phyloP scores from a whole-genome alignment of 2,888 invertebrate genomes.

The Hymenopus coronatus region DNA sequence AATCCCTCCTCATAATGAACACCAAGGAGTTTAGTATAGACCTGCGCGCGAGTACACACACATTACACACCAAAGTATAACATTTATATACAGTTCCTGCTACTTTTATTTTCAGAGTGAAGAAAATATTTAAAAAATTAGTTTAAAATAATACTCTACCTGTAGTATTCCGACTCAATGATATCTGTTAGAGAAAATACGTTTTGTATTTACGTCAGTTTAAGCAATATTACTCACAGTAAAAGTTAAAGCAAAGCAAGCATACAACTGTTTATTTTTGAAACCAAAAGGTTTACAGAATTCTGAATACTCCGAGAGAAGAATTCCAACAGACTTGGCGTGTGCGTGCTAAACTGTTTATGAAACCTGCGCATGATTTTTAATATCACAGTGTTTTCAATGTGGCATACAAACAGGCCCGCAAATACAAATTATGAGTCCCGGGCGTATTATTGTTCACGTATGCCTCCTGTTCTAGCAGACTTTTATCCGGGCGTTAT shows the following conservation, averaged over 20 bases:
- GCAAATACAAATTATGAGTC: slow-evolving; percentile 1
- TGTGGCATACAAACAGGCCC: not conserved
- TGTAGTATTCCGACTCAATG: no score
- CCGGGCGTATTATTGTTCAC: not conserved
- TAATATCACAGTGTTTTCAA: not conserved
- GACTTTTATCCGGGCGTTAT: not conserved
- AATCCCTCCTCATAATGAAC: no score
- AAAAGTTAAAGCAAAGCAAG: not conserved
- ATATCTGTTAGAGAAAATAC: no score
- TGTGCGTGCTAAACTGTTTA: not conserved
- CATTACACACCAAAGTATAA: no score
- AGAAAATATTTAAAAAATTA: no score
- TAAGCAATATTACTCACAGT: not conserved
- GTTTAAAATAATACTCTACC: no score
- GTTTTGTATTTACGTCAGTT: no score
- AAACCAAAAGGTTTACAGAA: not conserved
- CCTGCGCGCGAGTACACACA: no score
- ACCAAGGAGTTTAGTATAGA: no score
- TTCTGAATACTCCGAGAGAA: not conserved
- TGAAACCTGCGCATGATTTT: slow-evolving; percentile 1
- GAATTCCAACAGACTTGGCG: not conserved
- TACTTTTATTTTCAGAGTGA: no score
- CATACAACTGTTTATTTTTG: not conserved
- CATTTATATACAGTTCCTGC: no score
- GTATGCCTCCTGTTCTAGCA: not conserved